A percentile compares a stretch with the other conserved stretches of the same genome.
phyloP scores from a whole-genome alignment of 2,113 vertebrate genomes.

The Antechinus flavipes region DNA sequence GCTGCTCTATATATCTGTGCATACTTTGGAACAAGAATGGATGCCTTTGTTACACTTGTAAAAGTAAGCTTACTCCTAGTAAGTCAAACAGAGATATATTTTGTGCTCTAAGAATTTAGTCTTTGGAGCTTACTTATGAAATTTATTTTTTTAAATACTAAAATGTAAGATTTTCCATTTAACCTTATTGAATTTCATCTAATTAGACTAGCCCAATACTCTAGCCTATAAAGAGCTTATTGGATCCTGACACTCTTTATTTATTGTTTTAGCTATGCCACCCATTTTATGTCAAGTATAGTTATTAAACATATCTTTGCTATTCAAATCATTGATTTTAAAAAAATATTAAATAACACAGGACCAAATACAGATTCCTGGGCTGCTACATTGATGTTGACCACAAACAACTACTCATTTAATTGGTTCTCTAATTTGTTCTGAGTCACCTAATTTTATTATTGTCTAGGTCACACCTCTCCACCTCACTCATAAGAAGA shows the following conservation, averaged over 20 bases:
- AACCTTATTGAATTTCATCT: neutral
- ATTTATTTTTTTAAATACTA: neutral
- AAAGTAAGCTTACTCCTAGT: neutral
- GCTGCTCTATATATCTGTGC: neutral
- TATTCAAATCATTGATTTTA: neutral
- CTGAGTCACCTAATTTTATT: neutral
- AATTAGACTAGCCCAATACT: neutral
- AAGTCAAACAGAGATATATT: neutral
- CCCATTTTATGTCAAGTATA: neutral
- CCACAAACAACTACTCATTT: neutral
- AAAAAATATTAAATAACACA: neutral
- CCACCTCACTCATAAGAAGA: neutral
- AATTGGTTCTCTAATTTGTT: neutral
- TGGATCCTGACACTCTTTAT: neutral
- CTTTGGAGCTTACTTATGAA: neutral
- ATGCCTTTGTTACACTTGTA: neutral
- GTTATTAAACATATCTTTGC: neutral
- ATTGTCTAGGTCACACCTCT: neutral
- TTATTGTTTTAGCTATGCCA: neutral
- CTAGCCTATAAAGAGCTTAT: neutral
- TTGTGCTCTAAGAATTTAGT: neutral
- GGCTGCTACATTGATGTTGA: neutral
- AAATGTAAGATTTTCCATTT: neutral
- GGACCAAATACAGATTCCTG: neutral
- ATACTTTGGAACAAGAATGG: neutral